Base-by-base conservation (phyloP, 1,140 invertebrate genomes). In the Anastrepha obliqua region DNA sequence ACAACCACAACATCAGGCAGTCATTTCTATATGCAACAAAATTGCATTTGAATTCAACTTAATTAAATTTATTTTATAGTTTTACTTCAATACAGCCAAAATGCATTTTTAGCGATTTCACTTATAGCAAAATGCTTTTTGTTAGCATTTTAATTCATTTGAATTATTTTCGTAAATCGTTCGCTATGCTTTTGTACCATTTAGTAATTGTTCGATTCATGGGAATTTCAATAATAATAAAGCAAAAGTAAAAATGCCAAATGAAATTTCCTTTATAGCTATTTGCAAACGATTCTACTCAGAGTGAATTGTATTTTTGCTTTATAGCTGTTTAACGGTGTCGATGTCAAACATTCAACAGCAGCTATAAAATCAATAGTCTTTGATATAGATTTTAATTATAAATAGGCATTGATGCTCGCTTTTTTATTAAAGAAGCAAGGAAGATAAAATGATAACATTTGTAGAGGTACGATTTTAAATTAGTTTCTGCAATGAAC, bases 111-210 rank as follows among this genome's bases (percentile, higher is more conserved):
- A 81, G 17, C 13, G 9, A 51, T 78, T 55, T 78, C 55, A 13
- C 47, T 81, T 55, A 55, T 81, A 81, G 58, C 17, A 86, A 62
- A 62, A 62, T 86, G 62, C 2, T 85, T 85, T 85, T 60, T 85
- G 17, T 60, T 58, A 15, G 9, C 60, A n/a, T 42, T 62, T 42
- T 51, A 55, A 81, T 81, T 81, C 74, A 81, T 91, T 91, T 91
- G 91, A 91, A 91, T 91, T 91, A 91, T 91, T 91, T 91, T 92
- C 91, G 91, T 91, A 81, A 58, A 81, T 81, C 20, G 51, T 42
- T 81, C 74, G 47, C 47, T 29, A 67, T 74, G 67, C 47, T 55
- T 81, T 55, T 55, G 74, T 20, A 42, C 44, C 17, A 74, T 81
- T 81, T 81, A 51, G 47, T 55, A 55, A 55, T 81, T 81, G 15